phyloP scores from a whole-genome alignment of 2,797 vertebrate genomes.

The Microctenopoma stevenorrisi region DNA sequence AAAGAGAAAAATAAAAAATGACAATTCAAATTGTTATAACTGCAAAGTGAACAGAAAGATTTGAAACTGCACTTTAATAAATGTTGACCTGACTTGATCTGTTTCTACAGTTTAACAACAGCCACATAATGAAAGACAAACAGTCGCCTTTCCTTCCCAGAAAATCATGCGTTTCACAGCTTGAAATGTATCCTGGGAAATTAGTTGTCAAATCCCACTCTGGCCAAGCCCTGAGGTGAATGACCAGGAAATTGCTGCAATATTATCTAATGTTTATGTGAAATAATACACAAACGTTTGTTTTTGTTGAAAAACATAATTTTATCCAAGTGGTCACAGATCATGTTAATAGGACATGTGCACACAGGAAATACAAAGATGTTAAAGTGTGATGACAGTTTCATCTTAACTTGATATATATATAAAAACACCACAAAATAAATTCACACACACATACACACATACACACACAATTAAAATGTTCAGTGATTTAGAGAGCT shows the following conservation, averaged over 20 bases:
- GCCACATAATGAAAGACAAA: too few relatives aligned
- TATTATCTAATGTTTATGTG: too few relatives aligned
- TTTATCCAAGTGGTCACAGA: background rate
- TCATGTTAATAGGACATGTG: background rate
- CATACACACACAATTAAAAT: background rate
- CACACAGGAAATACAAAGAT: background rate
- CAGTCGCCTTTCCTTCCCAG: too few relatives aligned
- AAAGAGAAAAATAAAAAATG: too few relatives aligned
- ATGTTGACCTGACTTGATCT: too few relatives aligned
- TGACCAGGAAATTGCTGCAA: background rate
- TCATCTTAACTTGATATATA: background rate
- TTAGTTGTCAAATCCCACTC: background rate
- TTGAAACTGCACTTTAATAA: too few relatives aligned
- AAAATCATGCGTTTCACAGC: background rate
- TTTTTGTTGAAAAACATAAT: background rate
- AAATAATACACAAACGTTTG: too few relatives aligned
- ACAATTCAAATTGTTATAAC: too few relatives aligned
- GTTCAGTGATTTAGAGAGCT: constrained; percentile 7
- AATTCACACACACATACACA: background rate
- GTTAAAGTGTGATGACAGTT: background rate
- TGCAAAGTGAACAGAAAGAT: too few relatives aligned
- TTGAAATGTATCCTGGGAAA: background rate
- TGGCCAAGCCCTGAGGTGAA: background rate
- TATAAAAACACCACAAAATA: too few relatives aligned
- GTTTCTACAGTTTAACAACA: too few relatives aligned